Evolutionary conservation across 1,140 invertebrate genomes (phyloP), one percentile per base, ranked within the genome.

Genomic region (Rhynchophorus ferrugineus): DNA sequence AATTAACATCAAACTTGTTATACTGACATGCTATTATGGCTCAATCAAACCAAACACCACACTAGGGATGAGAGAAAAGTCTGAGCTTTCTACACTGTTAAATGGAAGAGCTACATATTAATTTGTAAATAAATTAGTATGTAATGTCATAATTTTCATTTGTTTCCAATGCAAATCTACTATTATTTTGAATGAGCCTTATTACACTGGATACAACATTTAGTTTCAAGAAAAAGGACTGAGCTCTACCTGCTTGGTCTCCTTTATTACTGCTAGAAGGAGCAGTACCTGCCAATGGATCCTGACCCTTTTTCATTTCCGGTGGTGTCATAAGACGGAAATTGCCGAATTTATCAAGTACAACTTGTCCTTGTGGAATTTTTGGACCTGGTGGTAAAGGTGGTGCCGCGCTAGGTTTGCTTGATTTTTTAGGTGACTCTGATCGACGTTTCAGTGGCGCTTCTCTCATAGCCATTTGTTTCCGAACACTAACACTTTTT

Each of bases 331-430:
- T 65, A 39, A 81, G 58, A 0, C 79, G 74, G 66, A 82, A 76
- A 45, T 79, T 76, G 2, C 81, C 81, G 58, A 84, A 80, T 67
- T 82, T 83, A 65, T 83, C 81, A 54, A 83, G 68, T 19, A 82
- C 79, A 37, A 75, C 66, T 29, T 74, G 72, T 16, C 67, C 67
- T 34, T 62, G 61, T 20, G 52, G 63, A 29, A 69, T 63, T 42
- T 65, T 54, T 3, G 66, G 63, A 33, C 65, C 64, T 7, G 61
- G 52, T 2, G 64, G 61, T 17, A 55, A 22, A 17, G 49, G 47
- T 16, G 61, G 58, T 16, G 58, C 43, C 7, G 20, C 49, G 6
- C 38, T n/a, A 2, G 42, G 37, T 49, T 57, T 60, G 2, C 24
- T 52, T 54, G 51, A 35, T 50, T 62, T 64, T 42, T 61, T 61